These are phyloP conservation scores for Mesorhabditis belari DNA, from an alignment of 2,888 invertebrate genomes.

Conservation along the genomic window DNA sequence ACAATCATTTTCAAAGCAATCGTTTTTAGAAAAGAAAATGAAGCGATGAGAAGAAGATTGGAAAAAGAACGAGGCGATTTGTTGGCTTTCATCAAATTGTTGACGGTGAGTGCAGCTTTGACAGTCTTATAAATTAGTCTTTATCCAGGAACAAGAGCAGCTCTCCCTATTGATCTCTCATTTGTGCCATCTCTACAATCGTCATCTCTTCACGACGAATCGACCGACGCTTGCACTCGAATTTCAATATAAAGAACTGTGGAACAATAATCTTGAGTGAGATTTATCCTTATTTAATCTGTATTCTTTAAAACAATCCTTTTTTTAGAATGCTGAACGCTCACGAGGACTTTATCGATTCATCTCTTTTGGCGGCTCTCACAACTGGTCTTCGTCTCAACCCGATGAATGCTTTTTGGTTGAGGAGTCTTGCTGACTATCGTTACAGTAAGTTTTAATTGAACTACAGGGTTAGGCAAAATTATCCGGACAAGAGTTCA, in stretches of 20 bases:
- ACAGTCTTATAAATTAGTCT: too few species aligned
- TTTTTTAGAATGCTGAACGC: background rate
- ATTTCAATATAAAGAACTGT: conserved; percentile 2
- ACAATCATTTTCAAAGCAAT: too few species aligned
- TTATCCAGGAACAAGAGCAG: background rate
- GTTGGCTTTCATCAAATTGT: background rate
- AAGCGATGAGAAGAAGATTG: too few species aligned
- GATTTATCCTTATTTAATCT: background rate
- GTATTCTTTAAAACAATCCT: too few species aligned
- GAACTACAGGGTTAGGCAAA: too few species aligned
- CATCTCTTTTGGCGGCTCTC: conserved; percentile 2
- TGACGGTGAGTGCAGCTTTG: background rate
- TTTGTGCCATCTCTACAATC: conserved; percentile 14
- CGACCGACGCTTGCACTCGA: conserved; percentile 6
- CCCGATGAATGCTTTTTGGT: conserved; percentile 4
- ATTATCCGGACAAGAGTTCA: background rate
- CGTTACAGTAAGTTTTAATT: conserved; percentile 7
- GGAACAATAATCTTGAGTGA: conserved; percentile 3
- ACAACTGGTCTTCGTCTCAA: conserved; percentile 1
- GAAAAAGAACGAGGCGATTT: background rate
- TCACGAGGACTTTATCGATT: background rate
- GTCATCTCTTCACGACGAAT: conserved; percentile 1
- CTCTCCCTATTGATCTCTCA: conserved; percentile 6
- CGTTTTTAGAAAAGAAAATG: too few species aligned
- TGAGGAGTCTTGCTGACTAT: conserved; percentile 7